Base-by-base conservation (phyloP, 2,888 invertebrate species). In the Tineola bisselliella region DNA sequence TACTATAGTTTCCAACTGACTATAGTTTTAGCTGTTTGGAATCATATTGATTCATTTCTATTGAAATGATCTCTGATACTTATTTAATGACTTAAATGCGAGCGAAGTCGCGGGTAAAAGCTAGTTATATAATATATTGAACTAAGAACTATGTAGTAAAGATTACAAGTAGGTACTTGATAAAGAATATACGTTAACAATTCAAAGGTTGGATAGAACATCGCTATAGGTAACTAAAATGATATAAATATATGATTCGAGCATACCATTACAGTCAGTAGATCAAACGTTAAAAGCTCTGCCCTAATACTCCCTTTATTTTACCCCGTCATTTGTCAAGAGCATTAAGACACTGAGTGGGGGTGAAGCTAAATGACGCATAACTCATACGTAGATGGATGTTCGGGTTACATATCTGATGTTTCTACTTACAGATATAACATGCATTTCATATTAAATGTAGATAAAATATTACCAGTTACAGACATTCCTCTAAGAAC, bases 271-370 rank as follows among this genome's bases (percentile, higher is more conserved):
- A n/a, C 54, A 25, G 66, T 64, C 66, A 66, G 63, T 65, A 63
- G 66, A 64, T 65, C 67, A 66, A 66, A 68, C 66, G 65, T 64
- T 69, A 67, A 69, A 70, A 70, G 69, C 68, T 63, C 64, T 62
- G 59, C 8, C 66, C 63, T 71, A 71, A 69, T 69, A 67, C 65
- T 63, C 12, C 68, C 65, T 69, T 71, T 69, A 71, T 73, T 72
- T 66, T 63, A 63, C 61, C 62, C 63, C 64, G 66, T 68, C 69
- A 70, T 72, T 72, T 69, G 70, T 70, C 74, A 71, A 66, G 64
- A 64, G 69, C 72, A 70, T 72, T 73, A 74, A 72, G 68, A 72
- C 69, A 66, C 67, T 62, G 63, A 48, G 63, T 64, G 67, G 65
- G 66, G 64, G 64, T 67, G 66, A 54, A 54, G 54, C 48, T 65